These are phyloP conservation scores for Hirtodrosophila trivittata DNA, from an alignment of 2,888 invertebrate species.

Conservation along the genomic window DNA sequence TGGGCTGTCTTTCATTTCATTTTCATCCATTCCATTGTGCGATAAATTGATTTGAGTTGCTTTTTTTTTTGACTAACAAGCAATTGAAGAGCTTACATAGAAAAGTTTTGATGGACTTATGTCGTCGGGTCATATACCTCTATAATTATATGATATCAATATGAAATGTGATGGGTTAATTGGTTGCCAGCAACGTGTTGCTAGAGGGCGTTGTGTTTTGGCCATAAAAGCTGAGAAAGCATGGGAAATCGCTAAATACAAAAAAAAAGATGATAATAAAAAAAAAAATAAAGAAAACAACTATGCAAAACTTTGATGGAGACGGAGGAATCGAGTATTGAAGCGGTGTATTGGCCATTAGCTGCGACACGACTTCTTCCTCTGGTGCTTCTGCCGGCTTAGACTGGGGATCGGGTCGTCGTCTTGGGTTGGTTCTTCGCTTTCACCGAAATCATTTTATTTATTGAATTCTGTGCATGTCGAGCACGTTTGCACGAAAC, in stretches of 20 bases:
- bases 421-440: conserved; percentile 55
- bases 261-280: conserved; percentile 5
- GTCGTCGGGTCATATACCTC: neutral
- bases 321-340: neutral
- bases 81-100: conserved; percentile 20
- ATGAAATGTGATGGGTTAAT: neutral
- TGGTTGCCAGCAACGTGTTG: neutral
- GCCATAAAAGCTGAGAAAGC: conserved; percentile 31
- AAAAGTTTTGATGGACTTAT: conserved; percentile 11
- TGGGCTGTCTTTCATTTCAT: conserved; percentile 27
- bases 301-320: conserved; percentile 36
- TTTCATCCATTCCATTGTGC: conserved; percentile 25
- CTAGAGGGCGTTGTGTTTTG: conserved; percentile 11
- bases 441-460: conserved; percentile 76
- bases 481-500: conserved; percentile 74
- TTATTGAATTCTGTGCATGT: conserved; percentile 77
- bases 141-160: neutral
- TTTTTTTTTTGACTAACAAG: conserved; percentile 13
- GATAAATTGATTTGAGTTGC: conserved; percentile 13
- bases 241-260: conserved; percentile 40
- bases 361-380: conserved; percentile 61
- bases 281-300: neutral
- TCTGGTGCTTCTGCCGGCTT: conserved; percentile 2
- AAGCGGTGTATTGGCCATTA: conserved; percentile 53
- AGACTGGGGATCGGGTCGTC: neutral